Conservation (phyloP, 2,888 invertebrate species). For the Corythucha ciliata region DNA sequence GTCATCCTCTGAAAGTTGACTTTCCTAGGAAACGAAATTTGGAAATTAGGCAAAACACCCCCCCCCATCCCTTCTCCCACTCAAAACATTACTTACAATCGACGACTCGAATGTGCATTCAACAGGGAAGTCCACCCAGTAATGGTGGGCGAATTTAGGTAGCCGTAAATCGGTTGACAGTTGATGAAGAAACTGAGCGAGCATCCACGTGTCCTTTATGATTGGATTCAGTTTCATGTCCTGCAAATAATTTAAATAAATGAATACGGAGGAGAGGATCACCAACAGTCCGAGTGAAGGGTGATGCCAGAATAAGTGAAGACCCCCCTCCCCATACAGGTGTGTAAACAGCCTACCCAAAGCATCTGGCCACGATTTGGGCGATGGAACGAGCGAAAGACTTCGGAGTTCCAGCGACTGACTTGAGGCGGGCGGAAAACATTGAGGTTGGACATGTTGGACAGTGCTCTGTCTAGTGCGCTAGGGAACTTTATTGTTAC, state of each 20-base stretch:
- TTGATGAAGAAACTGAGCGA: constrained; percentile 64
- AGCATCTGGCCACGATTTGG: too few species aligned
- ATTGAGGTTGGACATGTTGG: too few species aligned
- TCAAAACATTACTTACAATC: constrained; percentile 29
- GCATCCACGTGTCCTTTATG: constrained; percentile 53
- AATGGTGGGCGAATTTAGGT: constrained; percentile 62
- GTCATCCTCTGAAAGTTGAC: constrained; percentile 50
- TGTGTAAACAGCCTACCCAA: too few species aligned
- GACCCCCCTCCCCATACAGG: too few species aligned
- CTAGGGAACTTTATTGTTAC: too few species aligned
- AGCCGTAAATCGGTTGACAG: constrained; percentile 66
- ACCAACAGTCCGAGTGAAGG: too few species aligned
- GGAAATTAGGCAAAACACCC: neutral
- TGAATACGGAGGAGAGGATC: too few species aligned
- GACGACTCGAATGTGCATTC: constrained; percentile 43
- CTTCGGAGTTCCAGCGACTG: too few species aligned
- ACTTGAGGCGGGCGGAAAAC: too few species aligned
- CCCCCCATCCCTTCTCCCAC: neutral
- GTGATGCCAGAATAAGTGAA: too few species aligned
- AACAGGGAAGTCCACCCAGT: constrained; percentile 74
- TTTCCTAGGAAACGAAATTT: constrained; percentile 30
- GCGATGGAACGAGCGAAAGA: too few species aligned
- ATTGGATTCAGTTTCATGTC: constrained; percentile 74
- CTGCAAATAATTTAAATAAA: constrained; percentile 39
- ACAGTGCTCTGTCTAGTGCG: too few species aligned